These are phyloP conservation scores for Triplophysa tibetana DNA, from an alignment of 2,113 vertebrate species.

Conservation along the genomic window DNA sequence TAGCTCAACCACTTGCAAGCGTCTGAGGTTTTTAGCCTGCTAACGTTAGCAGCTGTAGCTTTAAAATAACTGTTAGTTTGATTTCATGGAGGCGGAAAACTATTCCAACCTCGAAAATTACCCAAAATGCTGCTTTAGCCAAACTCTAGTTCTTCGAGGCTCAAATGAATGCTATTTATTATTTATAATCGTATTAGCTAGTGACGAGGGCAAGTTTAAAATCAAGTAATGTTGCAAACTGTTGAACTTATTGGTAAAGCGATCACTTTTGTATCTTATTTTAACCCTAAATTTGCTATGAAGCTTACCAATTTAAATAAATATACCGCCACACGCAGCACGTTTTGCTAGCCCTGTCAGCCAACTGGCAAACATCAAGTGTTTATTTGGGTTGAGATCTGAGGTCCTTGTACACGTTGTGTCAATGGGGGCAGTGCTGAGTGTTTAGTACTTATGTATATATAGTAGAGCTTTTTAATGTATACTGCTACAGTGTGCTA, in stretches of 20 bases:
- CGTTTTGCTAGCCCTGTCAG: not conserved
- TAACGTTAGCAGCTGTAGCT: conserved; percentile 38
- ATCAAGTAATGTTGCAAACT: not conserved
- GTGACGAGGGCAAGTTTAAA: not conserved
- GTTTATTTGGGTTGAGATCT: not conserved
- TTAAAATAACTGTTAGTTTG: conserved; percentile 22
- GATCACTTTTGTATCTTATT: not conserved
- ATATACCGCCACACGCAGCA: not conserved
- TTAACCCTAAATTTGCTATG: not conserved
- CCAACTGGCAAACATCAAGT: not conserved
- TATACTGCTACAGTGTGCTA: conserved; percentile 1
- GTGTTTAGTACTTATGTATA: not conserved
- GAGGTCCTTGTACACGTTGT: not conserved
- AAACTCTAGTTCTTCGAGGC: not conserved
- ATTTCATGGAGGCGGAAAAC: not conserved
- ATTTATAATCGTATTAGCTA: not conserved
- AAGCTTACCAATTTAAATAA: not conserved
- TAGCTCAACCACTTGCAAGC: conserved; percentile 11
- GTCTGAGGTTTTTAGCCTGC: conserved; percentile 13
- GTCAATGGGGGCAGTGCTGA: not conserved
- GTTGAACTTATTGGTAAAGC: not conserved
- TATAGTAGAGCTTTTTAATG: not conserved
- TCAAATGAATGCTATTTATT: not conserved
- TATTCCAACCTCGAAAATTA: not conserved
- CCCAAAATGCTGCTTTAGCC: not conserved